These are phyloP conservation scores for Fundulus diaphanus DNA, from an alignment of 2,797 vertebrate species.

Conservation along the genomic window DNA sequence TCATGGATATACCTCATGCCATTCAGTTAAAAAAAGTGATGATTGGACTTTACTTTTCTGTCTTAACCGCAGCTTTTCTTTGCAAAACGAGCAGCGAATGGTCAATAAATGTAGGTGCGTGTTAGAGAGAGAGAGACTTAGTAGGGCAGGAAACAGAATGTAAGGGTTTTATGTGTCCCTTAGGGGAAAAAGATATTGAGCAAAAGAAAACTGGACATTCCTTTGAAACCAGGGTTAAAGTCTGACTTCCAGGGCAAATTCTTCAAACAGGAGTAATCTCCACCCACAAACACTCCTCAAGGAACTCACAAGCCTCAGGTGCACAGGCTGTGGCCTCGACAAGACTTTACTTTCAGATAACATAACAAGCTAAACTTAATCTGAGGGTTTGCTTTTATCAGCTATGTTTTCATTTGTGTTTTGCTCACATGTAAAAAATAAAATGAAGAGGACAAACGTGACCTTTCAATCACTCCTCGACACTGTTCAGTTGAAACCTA, in stretches of 20 bases:
- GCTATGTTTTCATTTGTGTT: not conserved
- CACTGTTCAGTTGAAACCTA: too few species aligned
- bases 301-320: not conserved
- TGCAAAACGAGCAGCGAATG: too few species aligned
- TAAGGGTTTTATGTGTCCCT: not conserved
- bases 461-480: not conserved
- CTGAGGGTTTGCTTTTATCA: too few species aligned
- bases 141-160: not conserved
- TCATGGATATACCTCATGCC: too few species aligned
- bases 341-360: too few species aligned
- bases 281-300: not conserved
- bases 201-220: not conserved
- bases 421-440: not conserved
- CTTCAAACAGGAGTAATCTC: not conserved
- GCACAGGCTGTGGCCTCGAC: not conserved
- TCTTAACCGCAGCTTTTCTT: too few species aligned
- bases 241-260: not conserved
- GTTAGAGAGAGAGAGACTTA: not conserved
- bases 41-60: too few species aligned
- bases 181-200: not conserved
- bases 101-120: too few species aligned
- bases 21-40: too few species aligned
- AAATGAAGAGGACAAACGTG: not conserved
- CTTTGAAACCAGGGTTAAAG: constrained; percentile 1
- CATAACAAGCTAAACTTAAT: too few species aligned